Base-by-base conservation (phyloP, 2,888 invertebrate species). In the Abrostola tripartita region DNA sequence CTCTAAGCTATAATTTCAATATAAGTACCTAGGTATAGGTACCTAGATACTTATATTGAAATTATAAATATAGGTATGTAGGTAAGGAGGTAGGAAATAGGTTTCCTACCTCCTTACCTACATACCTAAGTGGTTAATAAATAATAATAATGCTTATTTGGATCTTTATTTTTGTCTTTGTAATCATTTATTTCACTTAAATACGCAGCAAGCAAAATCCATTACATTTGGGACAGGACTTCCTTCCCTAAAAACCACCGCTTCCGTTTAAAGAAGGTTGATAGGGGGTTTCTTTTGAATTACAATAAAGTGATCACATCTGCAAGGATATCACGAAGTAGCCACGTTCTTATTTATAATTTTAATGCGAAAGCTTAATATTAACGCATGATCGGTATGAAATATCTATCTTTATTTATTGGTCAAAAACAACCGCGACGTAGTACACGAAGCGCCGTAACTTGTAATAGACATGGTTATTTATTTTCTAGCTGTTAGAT, bases 401-500 rank as follows among this genome's bases (percentile, higher is more conserved):
- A 53, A 53, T 37, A 42, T 38, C 7, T 61, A 49, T 71, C 37
- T 59, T 12, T 52, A 54, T 60, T 60, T 57, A 63, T 52, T 68
- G 42, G 12, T 62, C 54, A 54, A 71, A 71, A 71, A 60, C 44
- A 63, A 55, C 51, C 12, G 10, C 51, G 10, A 38, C 10, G 44
- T 53, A 53, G 44, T 52, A 37, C 37, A 44, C 54, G 49, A 64
- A 41, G 61, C 61, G 58, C 58, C 63, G 65, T 76, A 76, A 73
- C 79, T 76, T 73, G 74, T 76, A 75, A 75, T 75, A 76, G 83
- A 79, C 79, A 74, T 63, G 76, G 81, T 85, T 82, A 86, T 86
- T 88, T 86, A 88, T 87, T 86, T 84, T 70, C 68, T 82, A 81
- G 82, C 73, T 72, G 59, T 52, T 67, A 88, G 88, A 88, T 88